phyloP scores from a whole-genome alignment of 1,140 invertebrate species.

The Neodiprion fabricii region DNA sequence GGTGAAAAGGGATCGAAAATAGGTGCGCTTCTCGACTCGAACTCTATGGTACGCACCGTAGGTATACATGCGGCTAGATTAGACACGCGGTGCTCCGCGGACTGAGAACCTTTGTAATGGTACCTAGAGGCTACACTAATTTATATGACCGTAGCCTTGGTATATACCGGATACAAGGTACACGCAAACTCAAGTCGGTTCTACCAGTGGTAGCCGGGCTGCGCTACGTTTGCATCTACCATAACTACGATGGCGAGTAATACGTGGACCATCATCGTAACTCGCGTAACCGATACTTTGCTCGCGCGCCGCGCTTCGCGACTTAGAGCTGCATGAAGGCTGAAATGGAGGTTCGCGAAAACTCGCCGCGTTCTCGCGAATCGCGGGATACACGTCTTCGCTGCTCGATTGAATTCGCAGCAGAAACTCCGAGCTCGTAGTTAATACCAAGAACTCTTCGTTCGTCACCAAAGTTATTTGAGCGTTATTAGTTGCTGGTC shows the following conservation, averaged over 20 bases:
- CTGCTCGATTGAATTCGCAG: too few relatives aligned
- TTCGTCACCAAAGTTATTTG: too few relatives aligned
- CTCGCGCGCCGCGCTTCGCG: neutral
- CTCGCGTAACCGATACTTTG: neutral
- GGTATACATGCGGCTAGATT: neutral
- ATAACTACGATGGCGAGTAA: neutral
- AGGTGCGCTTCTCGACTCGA: too few relatives aligned
- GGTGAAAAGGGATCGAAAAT: too few relatives aligned
- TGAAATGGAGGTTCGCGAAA: too few relatives aligned
- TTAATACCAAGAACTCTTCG: too few relatives aligned
- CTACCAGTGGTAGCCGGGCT: neutral
- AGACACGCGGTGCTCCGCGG: neutral
- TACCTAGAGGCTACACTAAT: constrained; percentile 5
- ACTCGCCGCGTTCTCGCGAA: too few relatives aligned
- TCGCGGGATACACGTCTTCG: too few relatives aligned
- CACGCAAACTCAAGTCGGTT: neutral
- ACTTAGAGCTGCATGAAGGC: too few relatives aligned
- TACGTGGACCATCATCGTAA: constrained; percentile 7
- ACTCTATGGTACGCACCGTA: neutral
- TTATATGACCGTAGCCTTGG: constrained; percentile 7
- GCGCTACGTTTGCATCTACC: neutral
- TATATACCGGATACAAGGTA: neutral
- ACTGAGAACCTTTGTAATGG: neutral
- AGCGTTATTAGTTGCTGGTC: too few relatives aligned
- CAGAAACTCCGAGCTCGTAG: too few relatives aligned